phyloP scores from a whole-genome alignment of 1,140 invertebrate genomes.

The Drosophila tsacasi region DNA sequence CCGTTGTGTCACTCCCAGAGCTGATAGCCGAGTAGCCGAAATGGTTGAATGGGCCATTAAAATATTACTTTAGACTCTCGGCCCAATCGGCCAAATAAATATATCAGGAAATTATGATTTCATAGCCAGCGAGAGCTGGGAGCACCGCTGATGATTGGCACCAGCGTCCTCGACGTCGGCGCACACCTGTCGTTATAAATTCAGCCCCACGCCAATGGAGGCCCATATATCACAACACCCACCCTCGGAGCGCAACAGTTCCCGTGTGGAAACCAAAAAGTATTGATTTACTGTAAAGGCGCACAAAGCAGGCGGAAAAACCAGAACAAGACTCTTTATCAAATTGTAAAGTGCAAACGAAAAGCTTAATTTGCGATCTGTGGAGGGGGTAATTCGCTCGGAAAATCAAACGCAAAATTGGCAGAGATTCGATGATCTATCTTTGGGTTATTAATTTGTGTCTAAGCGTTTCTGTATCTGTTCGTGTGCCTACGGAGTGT shows the following conservation, averaged over 20 bases:
- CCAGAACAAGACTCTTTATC: conserved; percentile 20
- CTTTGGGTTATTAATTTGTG: conserved; percentile 43
- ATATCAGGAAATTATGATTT: conserved; percentile 42
- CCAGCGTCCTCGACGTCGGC: conserved; percentile 37
- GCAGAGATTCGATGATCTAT: conserved; percentile 41
- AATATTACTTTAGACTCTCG: conserved; percentile 44
- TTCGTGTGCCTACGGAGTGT: conserved; percentile 42
- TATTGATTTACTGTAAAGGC: conserved; percentile 52
- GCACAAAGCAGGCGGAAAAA: conserved; percentile 18
- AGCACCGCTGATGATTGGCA: conserved; percentile 43
- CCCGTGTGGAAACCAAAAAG: conserved; percentile 16
- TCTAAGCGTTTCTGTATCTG: conserved; percentile 28
- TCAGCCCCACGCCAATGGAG: conserved; percentile 41
- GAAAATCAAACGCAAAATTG: conserved; percentile 26
- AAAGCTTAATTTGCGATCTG: conserved; percentile 24
- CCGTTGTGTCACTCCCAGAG: conserved; percentile 16
- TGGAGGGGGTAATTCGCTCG: neutral
- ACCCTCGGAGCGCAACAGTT: conserved; percentile 35
- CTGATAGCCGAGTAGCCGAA: conserved; percentile 45
- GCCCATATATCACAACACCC: conserved; percentile 57
- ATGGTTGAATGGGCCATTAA: conserved; percentile 45
- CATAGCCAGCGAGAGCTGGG: conserved; percentile 29
- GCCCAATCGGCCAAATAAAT: conserved; percentile 37
- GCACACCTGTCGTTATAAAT: conserved; percentile 79
- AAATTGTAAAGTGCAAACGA: conserved; percentile 23